Conservation (phyloP, 2,797 vertebrate species). For the Potorous gilbertii region DNA sequence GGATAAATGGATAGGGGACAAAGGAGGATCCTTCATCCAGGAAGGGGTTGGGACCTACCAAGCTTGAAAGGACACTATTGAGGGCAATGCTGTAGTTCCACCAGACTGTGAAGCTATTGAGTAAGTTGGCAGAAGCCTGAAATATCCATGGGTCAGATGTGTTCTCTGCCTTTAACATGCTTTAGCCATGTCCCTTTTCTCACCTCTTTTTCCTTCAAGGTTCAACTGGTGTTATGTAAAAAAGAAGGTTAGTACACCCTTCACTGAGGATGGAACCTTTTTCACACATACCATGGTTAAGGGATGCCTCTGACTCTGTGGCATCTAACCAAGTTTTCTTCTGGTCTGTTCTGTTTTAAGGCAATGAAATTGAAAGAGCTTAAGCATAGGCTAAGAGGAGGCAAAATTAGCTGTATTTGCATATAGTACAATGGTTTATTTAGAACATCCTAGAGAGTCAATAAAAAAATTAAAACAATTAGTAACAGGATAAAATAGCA, state of each 20-base stretch:
- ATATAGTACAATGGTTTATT: background rate
- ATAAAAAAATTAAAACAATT: slow-evolving; percentile 4
- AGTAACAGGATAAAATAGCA: background rate
- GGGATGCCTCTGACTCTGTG: background rate
- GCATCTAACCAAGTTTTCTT: background rate
- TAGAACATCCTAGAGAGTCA: slow-evolving; percentile 4
- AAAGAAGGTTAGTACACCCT: background rate
- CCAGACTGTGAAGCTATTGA: background rate
- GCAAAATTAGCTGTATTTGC: background rate
- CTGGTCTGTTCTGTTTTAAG: background rate
- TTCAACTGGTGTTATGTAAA: background rate
- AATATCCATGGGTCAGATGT: background rate
- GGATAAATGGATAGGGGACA: background rate
- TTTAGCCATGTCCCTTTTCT: background rate
- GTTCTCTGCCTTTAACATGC: background rate
- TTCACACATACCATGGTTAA: background rate
- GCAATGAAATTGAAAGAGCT: background rate
- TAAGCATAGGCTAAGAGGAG: background rate
- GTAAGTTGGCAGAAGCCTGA: background rate
- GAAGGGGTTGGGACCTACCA: background rate
- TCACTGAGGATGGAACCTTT: background rate
- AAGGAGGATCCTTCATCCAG: background rate
- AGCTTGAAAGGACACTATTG: background rate
- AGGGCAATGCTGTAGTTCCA: background rate
- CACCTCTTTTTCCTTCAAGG: background rate